Conservation (phyloP, 2,888 invertebrate genomes). For the Eupeodes luniger region DNA sequence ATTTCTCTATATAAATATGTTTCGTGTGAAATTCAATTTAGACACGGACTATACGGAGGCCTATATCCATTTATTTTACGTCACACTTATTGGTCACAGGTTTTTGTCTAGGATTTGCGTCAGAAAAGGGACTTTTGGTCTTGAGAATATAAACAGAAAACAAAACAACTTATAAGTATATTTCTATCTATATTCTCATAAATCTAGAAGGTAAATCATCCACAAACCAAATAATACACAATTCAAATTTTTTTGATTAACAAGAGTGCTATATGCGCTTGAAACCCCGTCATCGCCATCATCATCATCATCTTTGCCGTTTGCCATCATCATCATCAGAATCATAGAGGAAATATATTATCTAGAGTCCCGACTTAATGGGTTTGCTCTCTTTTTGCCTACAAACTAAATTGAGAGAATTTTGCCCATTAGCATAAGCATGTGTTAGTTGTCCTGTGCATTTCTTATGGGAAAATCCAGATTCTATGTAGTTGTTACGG, state of each 20-base stretch:
- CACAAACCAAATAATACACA: conserved; percentile 37
- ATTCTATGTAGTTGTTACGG: too few species aligned
- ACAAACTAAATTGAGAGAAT: too few species aligned
- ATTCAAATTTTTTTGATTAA: conserved; percentile 56
- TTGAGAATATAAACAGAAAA: conserved; percentile 28
- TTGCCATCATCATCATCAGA: conserved; percentile 14
- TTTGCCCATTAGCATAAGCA: too few species aligned
- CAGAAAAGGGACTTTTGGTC: conserved; percentile 20
- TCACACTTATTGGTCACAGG: conserved; percentile 49
- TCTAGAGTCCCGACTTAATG: too few species aligned
- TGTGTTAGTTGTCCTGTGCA: too few species aligned
- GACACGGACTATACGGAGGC: background rate
- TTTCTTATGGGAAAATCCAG: too few species aligned
- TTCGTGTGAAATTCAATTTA: background rate
- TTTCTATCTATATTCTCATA: background rate
- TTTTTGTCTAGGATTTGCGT: conserved; percentile 36
- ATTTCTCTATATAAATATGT: too few species aligned
- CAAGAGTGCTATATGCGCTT: conserved; percentile 21
- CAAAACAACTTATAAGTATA: background rate
- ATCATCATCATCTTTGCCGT: conserved; percentile 21
- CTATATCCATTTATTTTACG: conserved; percentile 1
- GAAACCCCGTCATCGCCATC: conserved; percentile 41
- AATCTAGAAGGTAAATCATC: background rate
- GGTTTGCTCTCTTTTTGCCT: too few species aligned
- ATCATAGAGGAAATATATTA: too few species aligned